A percentile compares a stretch with the other conserved stretches of the same genome.
phyloP scores from a whole-genome alignment of 2,888 invertebrate species.

The Mythimna albipuncta region DNA sequence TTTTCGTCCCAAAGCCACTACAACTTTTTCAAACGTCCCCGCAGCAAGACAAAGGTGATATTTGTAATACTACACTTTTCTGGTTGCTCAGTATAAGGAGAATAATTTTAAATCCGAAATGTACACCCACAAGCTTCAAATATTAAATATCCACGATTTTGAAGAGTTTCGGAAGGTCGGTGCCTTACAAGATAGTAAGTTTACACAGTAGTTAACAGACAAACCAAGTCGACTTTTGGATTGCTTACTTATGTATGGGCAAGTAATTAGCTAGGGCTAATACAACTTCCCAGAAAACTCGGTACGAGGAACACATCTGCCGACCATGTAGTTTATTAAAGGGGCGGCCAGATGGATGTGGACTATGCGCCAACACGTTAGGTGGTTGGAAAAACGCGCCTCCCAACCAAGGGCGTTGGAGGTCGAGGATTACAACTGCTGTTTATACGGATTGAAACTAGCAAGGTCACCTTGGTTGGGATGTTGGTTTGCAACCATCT shows the following conservation, averaged over 20 bases:
- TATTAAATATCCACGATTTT: background rate
- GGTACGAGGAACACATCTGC: slow-evolving; percentile 10
- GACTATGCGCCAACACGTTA: too few relatives aligned
- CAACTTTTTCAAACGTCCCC: too few relatives aligned
- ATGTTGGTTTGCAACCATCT: too few relatives aligned
- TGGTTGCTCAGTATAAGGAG: background rate
- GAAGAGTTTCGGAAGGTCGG: slow-evolving; percentile 16
- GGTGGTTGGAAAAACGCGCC: too few relatives aligned
- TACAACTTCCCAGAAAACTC: slow-evolving; percentile 26
- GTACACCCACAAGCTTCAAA: background rate
- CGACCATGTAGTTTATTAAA: background rate
- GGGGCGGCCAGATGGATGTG: too few relatives aligned
- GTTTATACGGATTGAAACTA: too few relatives aligned
- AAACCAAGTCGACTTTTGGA: slow-evolving; percentile 15
- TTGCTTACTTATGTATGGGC: slow-evolving; percentile 28
- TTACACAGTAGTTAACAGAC: slow-evolving; percentile 33
- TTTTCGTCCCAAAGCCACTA: too few relatives aligned
- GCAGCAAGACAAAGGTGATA: too few relatives aligned
- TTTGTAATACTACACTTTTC: background rate
- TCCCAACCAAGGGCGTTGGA: too few relatives aligned
- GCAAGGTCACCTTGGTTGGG: too few relatives aligned
- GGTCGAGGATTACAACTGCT: too few relatives aligned
- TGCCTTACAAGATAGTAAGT: slow-evolving; percentile 1
- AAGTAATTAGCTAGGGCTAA: slow-evolving; percentile 32
- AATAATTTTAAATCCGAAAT: background rate